These are phyloP conservation scores for Enhydra lutris DNA, from an alignment of 2,113 vertebrate species.

Conservation along the genomic window DNA sequence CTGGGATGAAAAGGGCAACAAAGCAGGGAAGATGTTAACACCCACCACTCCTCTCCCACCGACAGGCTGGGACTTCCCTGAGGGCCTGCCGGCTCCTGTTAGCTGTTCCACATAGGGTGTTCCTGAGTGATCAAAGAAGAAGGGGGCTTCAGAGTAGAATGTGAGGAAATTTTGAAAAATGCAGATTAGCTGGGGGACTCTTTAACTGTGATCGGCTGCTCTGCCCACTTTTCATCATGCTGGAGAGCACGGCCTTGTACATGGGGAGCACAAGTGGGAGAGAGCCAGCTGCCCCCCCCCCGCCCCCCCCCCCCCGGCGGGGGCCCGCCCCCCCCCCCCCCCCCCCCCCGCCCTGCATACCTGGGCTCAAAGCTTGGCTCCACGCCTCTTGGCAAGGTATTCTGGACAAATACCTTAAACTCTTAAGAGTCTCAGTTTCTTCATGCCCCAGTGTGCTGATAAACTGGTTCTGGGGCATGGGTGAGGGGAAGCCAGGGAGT, in stretches of 20 bases:
- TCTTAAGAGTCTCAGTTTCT: background rate
- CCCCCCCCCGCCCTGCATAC: fast-evolving
- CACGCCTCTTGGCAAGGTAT: background rate
- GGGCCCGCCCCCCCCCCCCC: too few species aligned
- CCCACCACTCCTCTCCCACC: background rate
- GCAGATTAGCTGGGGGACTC: background rate
- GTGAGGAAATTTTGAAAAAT: background rate
- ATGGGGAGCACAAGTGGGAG: background rate
- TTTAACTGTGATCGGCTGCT: background rate
- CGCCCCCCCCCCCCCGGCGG: fast-evolving
- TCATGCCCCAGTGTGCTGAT: background rate
- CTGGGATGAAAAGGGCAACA: constrained; percentile 46
- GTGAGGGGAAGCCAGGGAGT: fast-evolving
- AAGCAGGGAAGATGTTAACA: constrained; percentile 19
- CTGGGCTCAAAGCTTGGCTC: background rate
- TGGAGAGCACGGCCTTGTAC: background rate
- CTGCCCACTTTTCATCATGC: background rate
- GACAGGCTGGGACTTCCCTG: background rate
- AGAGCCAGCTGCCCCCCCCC: background rate
- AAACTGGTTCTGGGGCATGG: background rate
- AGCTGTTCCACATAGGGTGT: background rate
- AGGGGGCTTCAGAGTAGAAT: background rate
- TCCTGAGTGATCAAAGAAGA: background rate
- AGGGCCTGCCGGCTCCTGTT: background rate
- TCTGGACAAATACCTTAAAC: background rate